Evolutionary conservation across 2,113 vertebrate species (phyloP).

Genomic region (Grallaria varia): DNA sequence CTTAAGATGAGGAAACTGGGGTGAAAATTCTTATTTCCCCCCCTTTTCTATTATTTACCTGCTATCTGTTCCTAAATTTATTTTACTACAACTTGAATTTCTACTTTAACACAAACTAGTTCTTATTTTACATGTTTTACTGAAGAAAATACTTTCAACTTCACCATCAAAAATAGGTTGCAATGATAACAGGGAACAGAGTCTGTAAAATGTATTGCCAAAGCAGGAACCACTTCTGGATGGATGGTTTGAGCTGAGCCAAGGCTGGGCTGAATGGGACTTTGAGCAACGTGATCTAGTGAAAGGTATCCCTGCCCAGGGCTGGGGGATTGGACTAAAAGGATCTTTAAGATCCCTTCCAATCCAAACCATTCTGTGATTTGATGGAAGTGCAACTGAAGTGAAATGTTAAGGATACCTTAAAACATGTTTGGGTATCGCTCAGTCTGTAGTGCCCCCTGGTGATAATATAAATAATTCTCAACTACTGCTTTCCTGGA

Average conservation of each 20-base stretch:
- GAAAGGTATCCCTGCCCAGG: background rate
- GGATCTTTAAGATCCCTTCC: background rate
- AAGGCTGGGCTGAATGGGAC: background rate
- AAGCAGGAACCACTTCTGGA: background rate
- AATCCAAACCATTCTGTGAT: background rate
- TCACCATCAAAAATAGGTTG: background rate
- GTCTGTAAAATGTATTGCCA: background rate
- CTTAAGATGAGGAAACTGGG: background rate
- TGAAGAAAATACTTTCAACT: background rate
- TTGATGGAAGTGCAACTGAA: background rate
- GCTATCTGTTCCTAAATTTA: background rate
- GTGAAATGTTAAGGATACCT: background rate
- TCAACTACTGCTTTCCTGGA: background rate
- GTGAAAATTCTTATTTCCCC: background rate
- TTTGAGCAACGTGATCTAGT: background rate
- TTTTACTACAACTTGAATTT: background rate
- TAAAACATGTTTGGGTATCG: background rate
- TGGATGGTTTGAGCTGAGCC: background rate
- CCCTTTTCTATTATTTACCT: background rate
- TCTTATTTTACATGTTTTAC: background rate
- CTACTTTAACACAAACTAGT: background rate
- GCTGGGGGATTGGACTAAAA: too few relatives aligned
- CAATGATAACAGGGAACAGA: background rate
- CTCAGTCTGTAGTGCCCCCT: slow-evolving; percentile 28
- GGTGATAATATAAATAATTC: background rate